Evolutionary conservation across 2,797 vertebrate species (phyloP).

Genomic region (Oceanodroma leucorhoa): DNA sequence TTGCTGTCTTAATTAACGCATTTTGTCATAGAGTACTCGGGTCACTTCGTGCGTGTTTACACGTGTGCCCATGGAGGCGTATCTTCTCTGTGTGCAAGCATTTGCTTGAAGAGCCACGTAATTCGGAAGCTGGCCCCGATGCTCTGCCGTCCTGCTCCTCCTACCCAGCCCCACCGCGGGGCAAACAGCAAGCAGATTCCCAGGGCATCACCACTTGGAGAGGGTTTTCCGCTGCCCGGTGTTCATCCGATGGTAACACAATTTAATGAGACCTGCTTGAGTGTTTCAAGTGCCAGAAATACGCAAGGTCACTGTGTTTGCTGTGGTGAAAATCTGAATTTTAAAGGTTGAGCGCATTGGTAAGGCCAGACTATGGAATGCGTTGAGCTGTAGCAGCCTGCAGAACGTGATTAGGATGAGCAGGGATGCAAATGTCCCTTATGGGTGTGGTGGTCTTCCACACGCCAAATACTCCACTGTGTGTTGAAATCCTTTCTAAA

Average conservation of each 20-base stretch:
- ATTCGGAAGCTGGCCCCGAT: background rate
- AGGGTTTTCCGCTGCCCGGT: background rate
- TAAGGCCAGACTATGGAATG: background rate
- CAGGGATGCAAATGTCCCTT: background rate
- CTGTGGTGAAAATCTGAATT: background rate
- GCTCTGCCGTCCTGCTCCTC: background rate
- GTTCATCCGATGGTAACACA: background rate
- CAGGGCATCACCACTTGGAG: background rate
- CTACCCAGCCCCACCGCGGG: background rate
- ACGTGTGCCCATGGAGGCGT: too few species aligned
- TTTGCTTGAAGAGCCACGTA: background rate
- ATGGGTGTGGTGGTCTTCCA: background rate
- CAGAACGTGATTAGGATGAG: background rate
- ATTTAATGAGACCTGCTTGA: background rate
- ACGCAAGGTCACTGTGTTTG: background rate
- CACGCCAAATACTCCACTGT: rapidly evolving
- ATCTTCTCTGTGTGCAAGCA: background rate
- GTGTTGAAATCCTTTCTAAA: background rate
- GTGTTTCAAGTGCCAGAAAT: background rate
- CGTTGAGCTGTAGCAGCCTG: background rate
- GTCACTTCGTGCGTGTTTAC: background rate
- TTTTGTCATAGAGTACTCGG: background rate
- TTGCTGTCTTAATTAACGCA: background rate
- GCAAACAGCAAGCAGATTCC: background rate
- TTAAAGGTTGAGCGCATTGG: background rate